Evolutionary conservation across 2,888 invertebrate species (phyloP).

Genomic region (Noctua janthina): DNA sequence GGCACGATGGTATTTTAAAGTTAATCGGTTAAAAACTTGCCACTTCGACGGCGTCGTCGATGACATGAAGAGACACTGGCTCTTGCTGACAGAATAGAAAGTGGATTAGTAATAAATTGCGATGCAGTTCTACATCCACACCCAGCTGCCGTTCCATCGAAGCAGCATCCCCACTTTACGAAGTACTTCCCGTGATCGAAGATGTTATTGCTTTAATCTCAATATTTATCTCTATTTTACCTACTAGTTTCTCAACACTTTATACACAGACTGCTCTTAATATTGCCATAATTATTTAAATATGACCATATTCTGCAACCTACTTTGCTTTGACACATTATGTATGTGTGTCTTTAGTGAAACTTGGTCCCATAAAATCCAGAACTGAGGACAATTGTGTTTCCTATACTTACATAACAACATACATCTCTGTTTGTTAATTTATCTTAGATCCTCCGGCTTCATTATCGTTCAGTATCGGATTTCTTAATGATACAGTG

Average conservation of each 20-base stretch:
- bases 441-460: constrained; percentile 18
- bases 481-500: constrained; percentile 29
- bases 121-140: not conserved
- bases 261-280: not conserved
- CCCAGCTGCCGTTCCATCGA: not conserved
- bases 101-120: not conserved
- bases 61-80: not conserved
- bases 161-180: not conserved
- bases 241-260: not conserved
- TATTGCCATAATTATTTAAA: not conserved
- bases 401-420: not conserved
- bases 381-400: not conserved
- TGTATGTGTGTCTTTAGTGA: not conserved
- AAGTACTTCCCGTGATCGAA: not conserved
- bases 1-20: not conserved
- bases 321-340: not conserved
- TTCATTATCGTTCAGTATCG: constrained; percentile 22
- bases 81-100: not conserved
- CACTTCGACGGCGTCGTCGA: not conserved
- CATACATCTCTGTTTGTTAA: not conserved
- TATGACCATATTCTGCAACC: not conserved
- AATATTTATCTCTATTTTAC: no score
- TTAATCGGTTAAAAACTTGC: not conserved
- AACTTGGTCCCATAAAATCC: not conserved
- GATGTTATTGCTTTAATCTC: not conserved